Conservation (phyloP, 2,113 vertebrate species). For the Camelus dromedarius region DNA sequence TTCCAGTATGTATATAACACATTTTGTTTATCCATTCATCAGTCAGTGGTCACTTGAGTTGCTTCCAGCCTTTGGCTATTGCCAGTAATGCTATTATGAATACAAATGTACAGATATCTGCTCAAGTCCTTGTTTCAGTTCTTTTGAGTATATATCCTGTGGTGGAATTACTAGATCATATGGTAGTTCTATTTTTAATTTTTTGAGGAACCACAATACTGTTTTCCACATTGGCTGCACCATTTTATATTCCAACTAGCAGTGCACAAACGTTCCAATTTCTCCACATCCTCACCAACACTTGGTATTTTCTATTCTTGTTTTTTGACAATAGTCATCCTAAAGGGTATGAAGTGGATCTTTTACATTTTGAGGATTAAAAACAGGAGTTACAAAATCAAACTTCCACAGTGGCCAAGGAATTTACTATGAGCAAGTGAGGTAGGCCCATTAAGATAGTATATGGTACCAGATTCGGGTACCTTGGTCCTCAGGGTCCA, state of each 20-base stretch:
- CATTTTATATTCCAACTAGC: neutral
- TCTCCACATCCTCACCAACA: neutral
- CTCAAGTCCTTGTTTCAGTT: neutral
- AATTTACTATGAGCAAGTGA: neutral
- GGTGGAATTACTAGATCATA: neutral
- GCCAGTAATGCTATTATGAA: neutral
- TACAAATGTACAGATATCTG: neutral
- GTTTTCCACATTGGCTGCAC: neutral
- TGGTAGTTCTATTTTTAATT: neutral
- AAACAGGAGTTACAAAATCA: neutral
- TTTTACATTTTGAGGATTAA: neutral
- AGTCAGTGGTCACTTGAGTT: neutral
- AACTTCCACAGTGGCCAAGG: neutral
- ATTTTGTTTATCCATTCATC: neutral
- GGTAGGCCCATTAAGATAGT: neutral
- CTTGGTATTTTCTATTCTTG: neutral
- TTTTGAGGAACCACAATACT: neutral
- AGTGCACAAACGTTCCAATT: neutral
- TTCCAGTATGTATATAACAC: neutral
- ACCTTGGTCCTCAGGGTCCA: neutral
- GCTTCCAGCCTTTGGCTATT: neutral
- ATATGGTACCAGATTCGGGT: neutral
- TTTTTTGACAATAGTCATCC: neutral
- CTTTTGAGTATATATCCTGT: neutral
- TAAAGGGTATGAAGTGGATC: neutral